A percentile compares a stretch with the other conserved stretches of the same genome.
Conservation (phyloP, 2,797 vertebrate species). For the Rhinichthys osculus region DNA sequence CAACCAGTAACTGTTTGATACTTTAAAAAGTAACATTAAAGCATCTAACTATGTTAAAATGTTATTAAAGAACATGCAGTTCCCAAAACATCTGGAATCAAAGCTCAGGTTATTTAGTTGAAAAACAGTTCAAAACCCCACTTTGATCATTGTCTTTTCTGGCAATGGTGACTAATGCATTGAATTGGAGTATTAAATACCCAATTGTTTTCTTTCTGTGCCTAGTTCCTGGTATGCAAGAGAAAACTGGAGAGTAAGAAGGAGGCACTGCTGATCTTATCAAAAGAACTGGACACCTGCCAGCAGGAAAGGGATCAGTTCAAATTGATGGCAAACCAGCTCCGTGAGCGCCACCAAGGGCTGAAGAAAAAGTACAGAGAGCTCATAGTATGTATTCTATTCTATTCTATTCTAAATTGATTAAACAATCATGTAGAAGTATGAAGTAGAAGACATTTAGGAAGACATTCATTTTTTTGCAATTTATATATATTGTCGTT, state of each 20-base stretch:
- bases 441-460: neutral
- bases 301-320: conserved; percentile 98
- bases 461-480: neutral
- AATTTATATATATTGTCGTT: neutral
- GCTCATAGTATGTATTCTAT: conserved; percentile 84
- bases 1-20: neutral
- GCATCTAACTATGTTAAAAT: neutral
- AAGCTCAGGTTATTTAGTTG: neutral
- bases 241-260: conserved; percentile 97
- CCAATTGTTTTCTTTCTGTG: conserved; percentile 30
- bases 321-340: conserved; percentile 97
- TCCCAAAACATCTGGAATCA: neutral
- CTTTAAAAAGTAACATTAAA: neutral
- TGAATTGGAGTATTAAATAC: neutral
- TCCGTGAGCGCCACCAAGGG: conserved; percentile 92
- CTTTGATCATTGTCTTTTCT: neutral
- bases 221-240: conserved; percentile 93
- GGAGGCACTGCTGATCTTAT: conserved; percentile 95
- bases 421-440: neutral
- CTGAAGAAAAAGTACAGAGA: conserved; percentile 97
- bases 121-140: neutral
- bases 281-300: conserved; percentile 95
- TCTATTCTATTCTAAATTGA: neutral
- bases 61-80: neutral
- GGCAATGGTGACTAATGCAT: neutral